These are phyloP conservation scores for Dastarcus helophoroides DNA, from an alignment of 2,888 invertebrate genomes.

Conservation along the genomic window DNA sequence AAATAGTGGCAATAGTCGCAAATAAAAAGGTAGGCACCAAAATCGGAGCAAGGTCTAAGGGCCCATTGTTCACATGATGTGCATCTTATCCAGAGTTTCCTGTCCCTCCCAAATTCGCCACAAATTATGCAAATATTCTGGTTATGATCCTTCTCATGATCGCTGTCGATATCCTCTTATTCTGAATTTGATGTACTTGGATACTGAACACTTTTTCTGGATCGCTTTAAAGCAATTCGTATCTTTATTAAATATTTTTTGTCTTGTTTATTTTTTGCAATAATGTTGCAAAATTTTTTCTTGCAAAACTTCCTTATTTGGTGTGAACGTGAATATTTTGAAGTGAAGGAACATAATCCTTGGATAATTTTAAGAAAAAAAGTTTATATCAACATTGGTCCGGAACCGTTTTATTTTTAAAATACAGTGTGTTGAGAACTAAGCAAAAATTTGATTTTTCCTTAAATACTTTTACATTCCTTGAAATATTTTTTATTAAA, in stretches of 20 bases:
- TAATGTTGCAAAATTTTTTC: constrained; percentile 2
- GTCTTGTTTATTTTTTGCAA: background rate
- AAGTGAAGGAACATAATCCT: too few species aligned
- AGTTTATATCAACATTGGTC: too few species aligned
- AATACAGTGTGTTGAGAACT: too few species aligned
- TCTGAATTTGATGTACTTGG: too few species aligned
- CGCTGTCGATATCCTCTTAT: too few species aligned
- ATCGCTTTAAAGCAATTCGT: background rate
- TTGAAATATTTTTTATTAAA: too few species aligned
- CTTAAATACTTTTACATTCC: too few species aligned
- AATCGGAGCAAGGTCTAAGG: constrained; percentile 2
- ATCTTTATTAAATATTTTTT: background rate
- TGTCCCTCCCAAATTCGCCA: constrained; percentile 3
- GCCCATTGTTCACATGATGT: background rate
- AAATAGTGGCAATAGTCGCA: background rate
- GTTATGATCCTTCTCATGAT: background rate
- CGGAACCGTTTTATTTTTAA: too few species aligned
- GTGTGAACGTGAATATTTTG: constrained; percentile 6
- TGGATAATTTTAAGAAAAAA: too few species aligned
- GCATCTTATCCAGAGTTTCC: constrained; percentile 3
- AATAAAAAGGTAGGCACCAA: background rate
- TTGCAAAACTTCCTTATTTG: constrained; percentile 4
- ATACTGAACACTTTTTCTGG: too few species aligned
- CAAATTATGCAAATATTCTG: constrained; percentile 2
- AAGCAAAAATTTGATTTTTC: too few species aligned